Base-by-base conservation (phyloP, 2,113 vertebrate genomes). In the Elachura formosa region DNA sequence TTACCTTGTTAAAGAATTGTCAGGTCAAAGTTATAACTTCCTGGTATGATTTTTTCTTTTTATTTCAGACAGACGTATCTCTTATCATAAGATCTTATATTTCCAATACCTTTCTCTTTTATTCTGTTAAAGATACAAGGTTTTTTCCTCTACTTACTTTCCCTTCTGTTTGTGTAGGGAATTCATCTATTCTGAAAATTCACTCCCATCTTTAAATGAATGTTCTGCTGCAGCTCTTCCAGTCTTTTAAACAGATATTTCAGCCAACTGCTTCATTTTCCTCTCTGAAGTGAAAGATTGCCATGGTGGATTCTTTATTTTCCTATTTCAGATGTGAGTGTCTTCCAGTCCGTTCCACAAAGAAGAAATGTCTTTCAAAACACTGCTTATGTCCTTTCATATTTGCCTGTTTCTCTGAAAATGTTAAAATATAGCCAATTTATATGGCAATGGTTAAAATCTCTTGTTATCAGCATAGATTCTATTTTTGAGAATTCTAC, bases 371-470 rank as follows among this genome's bases (percentile, higher is more conserved):
- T 43, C 49, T 34, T 68, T 54, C 38, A 63, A n/a, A 33, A 31
- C 4, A 1, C 21, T 84, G 40, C 11, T 61, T 17, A 64, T 8
- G 4, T 74, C 10, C 45, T 90, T 78, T 64, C 6, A 18, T 61
- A 48, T 59, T 38, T 17, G 10, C 5, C 4, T 51, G 7, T 64
- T 89, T 17, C 21, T 61, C 72, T 73, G n/a, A 68, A 33, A 76
- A 87, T 73, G 73, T 64, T 36, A 77, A 93, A 90, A 56, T 15
- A 11, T 3, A 81, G 14, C 5, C 0, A 29, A 25, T 71, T 73
- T 40, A 25, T 0, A 0, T 21, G 8, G 7, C 33, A 55, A 22
- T 34, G 20, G 49, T 40, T 14, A 74, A 77, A 90, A 58, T 40
- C 28, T 55, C 40, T 59, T 69, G 9, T 36, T 68, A 14, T 46